Evolutionary conservation across 2,888 invertebrate species (phyloP).

Genomic region (Ganaspis brasiliensis): DNA sequence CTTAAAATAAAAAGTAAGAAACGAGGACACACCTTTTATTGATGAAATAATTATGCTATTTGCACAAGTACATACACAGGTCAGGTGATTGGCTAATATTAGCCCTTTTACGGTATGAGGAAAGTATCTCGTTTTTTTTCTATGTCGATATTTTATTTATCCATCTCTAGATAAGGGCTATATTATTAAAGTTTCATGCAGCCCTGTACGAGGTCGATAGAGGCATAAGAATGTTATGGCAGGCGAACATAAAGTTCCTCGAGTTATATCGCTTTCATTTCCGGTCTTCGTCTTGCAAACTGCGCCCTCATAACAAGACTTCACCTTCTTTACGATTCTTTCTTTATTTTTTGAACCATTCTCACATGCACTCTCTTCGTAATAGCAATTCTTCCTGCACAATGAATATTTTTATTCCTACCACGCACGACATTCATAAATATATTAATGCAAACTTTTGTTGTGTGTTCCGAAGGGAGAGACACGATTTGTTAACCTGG

Average conservation of each 20-base stretch:
- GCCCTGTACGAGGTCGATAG: neutral
- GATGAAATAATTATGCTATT: neutral
- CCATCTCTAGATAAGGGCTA: slow-evolving; percentile 26
- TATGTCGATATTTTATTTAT: slow-evolving; percentile 34
- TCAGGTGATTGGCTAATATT: neutral
- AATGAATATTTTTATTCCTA: no score
- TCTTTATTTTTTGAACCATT: slow-evolving; percentile 21
- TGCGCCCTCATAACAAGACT: slow-evolving; percentile 12
- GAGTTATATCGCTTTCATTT: slow-evolving; percentile 31
- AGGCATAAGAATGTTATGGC: slow-evolving; percentile 36
- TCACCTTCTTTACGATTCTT: slow-evolving; percentile 20
- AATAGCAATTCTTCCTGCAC: neutral
- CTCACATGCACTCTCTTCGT: neutral
- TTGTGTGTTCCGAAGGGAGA: no score
- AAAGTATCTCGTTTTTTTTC: neutral
- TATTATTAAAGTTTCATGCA: slow-evolving; percentile 1
- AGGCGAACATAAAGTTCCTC: slow-evolving; percentile 21
- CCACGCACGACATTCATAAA: no score
- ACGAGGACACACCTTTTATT: no score
- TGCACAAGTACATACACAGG: neutral
- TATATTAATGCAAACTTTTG: no score
- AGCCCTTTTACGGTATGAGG: neutral
- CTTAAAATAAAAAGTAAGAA: no score
- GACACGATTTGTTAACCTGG: no score
- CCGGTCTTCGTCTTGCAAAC: slow-evolving; percentile 21